A percentile compares a stretch with the other conserved stretches of the same genome.
Conservation (phyloP, 2,113 vertebrate species). For the Nothocercus nigrocapillus region DNA sequence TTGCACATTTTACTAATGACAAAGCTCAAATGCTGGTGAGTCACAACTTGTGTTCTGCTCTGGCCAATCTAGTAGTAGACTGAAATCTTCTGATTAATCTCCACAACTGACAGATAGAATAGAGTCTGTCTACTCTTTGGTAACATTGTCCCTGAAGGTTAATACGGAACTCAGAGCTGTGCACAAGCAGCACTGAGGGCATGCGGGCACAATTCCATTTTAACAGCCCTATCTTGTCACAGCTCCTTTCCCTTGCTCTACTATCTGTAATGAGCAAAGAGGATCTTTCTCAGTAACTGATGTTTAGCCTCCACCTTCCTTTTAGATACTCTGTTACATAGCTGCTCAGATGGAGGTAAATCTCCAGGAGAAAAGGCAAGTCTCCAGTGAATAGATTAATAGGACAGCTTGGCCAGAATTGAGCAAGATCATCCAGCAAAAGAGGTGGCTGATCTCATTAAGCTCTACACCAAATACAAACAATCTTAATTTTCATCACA, state of each 20-base stretch:
- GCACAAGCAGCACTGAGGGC: neutral
- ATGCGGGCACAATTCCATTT: neutral
- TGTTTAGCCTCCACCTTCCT: neutral
- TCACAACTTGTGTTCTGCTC: neutral
- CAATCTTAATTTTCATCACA: neutral
- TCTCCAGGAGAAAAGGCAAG: neutral
- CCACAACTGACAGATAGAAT: neutral
- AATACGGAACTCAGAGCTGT: neutral
- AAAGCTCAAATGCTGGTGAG: neutral
- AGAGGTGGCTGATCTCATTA: conserved; percentile 9
- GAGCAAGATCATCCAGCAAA: neutral
- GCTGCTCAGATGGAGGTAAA: neutral
- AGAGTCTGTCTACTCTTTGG: neutral
- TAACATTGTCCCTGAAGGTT: neutral
- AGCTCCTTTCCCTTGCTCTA: neutral
- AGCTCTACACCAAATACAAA: neutral
- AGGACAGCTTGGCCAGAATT: neutral
- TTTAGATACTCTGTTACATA: neutral
- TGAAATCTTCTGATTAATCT: neutral
- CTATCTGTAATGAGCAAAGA: neutral
- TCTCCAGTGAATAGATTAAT: neutral
- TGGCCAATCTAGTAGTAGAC: neutral
- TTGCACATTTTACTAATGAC: neutral
- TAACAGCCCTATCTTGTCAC: neutral
- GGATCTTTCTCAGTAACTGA: neutral